Conservation (phyloP, 2,797 vertebrate species). For the Tapirus indicus region DNA sequence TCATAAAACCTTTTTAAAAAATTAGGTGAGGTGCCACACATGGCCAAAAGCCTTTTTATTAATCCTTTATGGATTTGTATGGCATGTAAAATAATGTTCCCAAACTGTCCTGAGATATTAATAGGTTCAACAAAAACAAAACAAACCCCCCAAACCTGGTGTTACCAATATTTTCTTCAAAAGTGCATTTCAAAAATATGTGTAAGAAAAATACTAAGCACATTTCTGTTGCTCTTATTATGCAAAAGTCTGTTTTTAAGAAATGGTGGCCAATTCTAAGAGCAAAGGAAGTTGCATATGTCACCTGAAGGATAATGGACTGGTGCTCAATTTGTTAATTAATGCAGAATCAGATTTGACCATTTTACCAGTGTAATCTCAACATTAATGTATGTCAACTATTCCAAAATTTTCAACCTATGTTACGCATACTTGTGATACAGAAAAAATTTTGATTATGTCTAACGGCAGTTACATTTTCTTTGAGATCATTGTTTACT, state of each 20-base stretch:
- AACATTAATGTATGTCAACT: background rate
- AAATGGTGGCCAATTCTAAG: slow-evolving; percentile 26
- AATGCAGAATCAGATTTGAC: background rate
- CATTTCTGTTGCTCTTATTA: slow-evolving; percentile 50
- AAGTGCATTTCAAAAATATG: slow-evolving; percentile 56
- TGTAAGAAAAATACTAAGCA: slow-evolving; percentile 54
- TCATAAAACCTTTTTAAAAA: slow-evolving; percentile 48
- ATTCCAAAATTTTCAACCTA: background rate
- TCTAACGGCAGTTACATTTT: background rate
- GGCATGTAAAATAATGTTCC: slow-evolving; percentile 17
- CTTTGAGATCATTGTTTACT: slow-evolving; percentile 40
- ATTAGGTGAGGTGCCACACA: background rate
- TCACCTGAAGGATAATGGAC: background rate
- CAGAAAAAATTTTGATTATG: slow-evolving; percentile 42
- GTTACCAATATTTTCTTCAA: slow-evolving; percentile 65
- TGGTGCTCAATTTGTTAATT: slow-evolving; percentile 9
- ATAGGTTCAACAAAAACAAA: slow-evolving; percentile 65
- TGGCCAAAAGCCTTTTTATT: slow-evolving; percentile 21
- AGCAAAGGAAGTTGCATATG: slow-evolving; percentile 3
- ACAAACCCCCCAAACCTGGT: background rate
- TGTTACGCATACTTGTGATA: slow-evolving; percentile 25
- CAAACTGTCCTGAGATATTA: slow-evolving; percentile 61
- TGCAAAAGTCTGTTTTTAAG: slow-evolving; percentile 47
- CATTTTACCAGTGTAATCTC: background rate
- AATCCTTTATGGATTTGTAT: slow-evolving; percentile 40